Percentiles rank a stretch among this genome's conserved stretches.
Evolutionary conservation across 1,140 invertebrate species (phyloP).

Genomic region (Archivesica marissinica): DNA sequence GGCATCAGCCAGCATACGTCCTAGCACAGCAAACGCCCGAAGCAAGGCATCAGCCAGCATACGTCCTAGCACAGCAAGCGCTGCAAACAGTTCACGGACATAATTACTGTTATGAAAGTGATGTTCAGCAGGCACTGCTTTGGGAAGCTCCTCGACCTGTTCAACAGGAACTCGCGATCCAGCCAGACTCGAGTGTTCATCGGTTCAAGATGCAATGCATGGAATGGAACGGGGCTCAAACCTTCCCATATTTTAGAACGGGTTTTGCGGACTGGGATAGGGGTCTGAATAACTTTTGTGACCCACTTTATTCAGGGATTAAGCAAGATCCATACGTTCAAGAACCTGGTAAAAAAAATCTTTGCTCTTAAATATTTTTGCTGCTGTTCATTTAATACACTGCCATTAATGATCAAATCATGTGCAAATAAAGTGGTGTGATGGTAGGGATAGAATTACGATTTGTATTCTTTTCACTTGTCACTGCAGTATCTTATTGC

Average conservation of each 20-base stretch:
- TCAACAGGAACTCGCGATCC: not conserved
- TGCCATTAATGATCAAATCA: too few relatives aligned
- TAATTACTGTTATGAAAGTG: not conserved
- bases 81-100: not conserved
- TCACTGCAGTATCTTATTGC: too few relatives aligned
- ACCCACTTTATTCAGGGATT: not conserved
- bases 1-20: not conserved
- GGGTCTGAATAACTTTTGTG: not conserved
- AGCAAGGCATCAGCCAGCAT: not conserved
- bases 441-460: too few relatives aligned
- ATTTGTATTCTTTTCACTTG: too few relatives aligned
- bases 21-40: not conserved
- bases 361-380: too few relatives aligned
- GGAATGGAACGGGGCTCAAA: not conserved
- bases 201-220: not conserved
- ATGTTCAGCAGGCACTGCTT: not conserved
- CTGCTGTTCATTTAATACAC: too few relatives aligned
- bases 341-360: slow-evolving; percentile 20
- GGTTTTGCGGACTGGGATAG: not conserved
- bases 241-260: not conserved
- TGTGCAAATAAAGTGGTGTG: too few relatives aligned
- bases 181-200: not conserved
- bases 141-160: not conserved
- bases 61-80: not conserved
- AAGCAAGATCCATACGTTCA: not conserved